Conservation (phyloP, 2,888 invertebrate genomes). For the Trichopoda pennipes region DNA sequence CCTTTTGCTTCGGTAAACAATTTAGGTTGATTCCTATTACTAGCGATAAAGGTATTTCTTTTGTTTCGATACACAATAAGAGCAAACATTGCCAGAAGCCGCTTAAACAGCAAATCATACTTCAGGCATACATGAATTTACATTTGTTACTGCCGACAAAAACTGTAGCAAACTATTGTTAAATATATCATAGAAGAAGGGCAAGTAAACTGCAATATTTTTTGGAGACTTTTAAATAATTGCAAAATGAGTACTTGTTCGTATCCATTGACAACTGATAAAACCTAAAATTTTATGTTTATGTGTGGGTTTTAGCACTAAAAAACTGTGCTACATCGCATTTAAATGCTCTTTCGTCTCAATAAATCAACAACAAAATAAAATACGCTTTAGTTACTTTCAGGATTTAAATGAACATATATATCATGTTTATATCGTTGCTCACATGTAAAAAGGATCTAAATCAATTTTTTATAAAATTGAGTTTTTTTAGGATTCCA, state of each 20-base stretch:
- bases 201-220: conserved; percentile 32
- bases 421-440: no score
- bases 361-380: no score
- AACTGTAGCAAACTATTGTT: neutral
- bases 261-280: neutral
- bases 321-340: no score
- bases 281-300: no score
- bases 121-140: conserved; percentile 41
- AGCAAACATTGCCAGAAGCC: conserved; percentile 56
- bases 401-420: no score
- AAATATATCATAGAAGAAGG: conserved; percentile 20
- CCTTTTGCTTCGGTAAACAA: conserved; percentile 3
- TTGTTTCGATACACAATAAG: conserved; percentile 27
- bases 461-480: no score
- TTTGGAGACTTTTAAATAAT: conserved; percentile 9
- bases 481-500: no score
- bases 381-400: no score
- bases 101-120: conserved; percentile 46
- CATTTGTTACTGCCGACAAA: conserved; percentile 15
- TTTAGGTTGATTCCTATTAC: conserved; percentile 30
- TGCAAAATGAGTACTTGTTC: conserved; percentile 29
- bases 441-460: no score
- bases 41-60: conserved; percentile 2
- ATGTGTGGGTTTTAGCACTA: no score
- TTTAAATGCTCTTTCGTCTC: no score